Evolutionary conservation across 1,140 invertebrate genomes (phyloP), one percentile per base, ranked within the genome.

Genomic region (Zaprionus nigranus): DNA sequence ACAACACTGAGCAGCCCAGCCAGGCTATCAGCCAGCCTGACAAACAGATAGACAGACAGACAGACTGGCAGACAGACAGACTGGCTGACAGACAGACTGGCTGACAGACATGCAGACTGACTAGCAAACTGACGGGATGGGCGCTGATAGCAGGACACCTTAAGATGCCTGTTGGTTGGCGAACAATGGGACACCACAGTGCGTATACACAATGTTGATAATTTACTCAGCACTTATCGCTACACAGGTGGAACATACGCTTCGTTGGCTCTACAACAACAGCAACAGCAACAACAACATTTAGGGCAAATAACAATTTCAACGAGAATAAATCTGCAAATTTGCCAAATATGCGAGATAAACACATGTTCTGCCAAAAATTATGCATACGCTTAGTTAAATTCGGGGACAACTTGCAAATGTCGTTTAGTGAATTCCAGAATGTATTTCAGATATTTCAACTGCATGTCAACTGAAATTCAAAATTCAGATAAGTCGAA

Each of bases 151-250:
- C 2, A 4, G 17, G 40, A 46, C 20, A 34, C 43, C 30, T 36
- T 51, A 9, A 58, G 62, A 72, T 46, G 43, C 40, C 20, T 46
- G 57, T 53, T 38, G 26, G 26, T 46, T 34, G 24, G 34, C 51
- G 26, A 66, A 67, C 53, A 73, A 59, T 60, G 34, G 5, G 43
- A 38, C 20, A 43, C 69, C 51, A 65, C 67, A 54, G 24, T 69
- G 68, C 77, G 73, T 77, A 78, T 70, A 67, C 64, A 66, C 68
- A 84, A 70, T 84, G 36, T 20, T 66, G 51, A 68, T 65, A 60
- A 65, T 72, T 72, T 26, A 51, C 34, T 38, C 24, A 69, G 53
- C 36, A 78, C 53, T 72, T 85, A 85, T 85, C 65, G 56, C 26
- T 22, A 20, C 36, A 66, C 34, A 63, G 60, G 46, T 59, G 58